Evolutionary conservation across 2,797 vertebrate genomes (phyloP), one percentile per base, ranked within the genome.

Genomic region (Rhabdomys pumilio): DNA sequence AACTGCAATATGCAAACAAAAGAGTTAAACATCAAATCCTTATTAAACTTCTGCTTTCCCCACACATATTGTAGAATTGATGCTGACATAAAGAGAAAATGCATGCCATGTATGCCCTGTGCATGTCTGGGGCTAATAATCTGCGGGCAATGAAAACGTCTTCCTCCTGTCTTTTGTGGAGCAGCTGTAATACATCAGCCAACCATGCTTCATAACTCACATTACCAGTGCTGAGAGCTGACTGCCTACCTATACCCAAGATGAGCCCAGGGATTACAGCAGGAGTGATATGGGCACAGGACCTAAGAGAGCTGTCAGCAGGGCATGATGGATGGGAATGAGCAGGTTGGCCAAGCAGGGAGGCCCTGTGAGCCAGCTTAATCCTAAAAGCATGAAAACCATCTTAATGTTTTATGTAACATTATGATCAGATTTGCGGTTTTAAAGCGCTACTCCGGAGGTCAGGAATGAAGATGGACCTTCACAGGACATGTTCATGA

Each of bases 381-480:
- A 77, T 88, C 72, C 72, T 83, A 65, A 94, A 80, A 85, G 41
- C 93, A 89, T 59, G 57, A 92, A 96, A 94, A 93, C 9, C 55
- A 15, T 89, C 1, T 57, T 83, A 89, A 22, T 29, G 47, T 63
- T 91, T 94, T 95, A 73, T 19, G 24, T 24, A 90, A 89, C 24
- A 55, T n/a, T n/a, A 29, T 50, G 61, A 90, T 89, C 55, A 76
- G 63, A 92, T 92, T 13, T 94, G 55, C 14, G 14, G 81, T 95
- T 88, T 92, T 55, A 90, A 97, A 93, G 82, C 67, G 57, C 24
- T 38, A 57, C 24, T 95, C 69, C 57, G 31, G 57, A 57, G 50
- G 34, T 26, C 26, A 34, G 89, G 22, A 88, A n/a, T 47, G 26
- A 55, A 75, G 38, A 3, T 24, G 24, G 11, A 41, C 76, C 29